Base-by-base conservation (phyloP, 2,113 vertebrate genomes). In the Sebastes schlegelii region DNA sequence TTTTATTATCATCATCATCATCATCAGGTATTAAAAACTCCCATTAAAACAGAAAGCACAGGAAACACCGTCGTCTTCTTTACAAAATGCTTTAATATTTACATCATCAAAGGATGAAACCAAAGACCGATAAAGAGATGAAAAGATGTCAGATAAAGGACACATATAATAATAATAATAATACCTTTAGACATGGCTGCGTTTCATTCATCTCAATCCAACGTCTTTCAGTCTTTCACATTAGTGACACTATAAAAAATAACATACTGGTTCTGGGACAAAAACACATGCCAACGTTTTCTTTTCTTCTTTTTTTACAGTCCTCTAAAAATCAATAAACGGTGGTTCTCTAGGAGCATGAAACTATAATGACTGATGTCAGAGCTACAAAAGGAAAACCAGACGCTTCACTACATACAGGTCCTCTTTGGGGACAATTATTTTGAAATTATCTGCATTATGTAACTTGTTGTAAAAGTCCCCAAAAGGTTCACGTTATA, bases 71-170 rank as follows among this genome's bases (percentile, higher is more conserved):
- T 7, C 43, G 12, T 57, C n/a, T 91, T 94, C 77, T 85, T 93
- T 94, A 95, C 87, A 95, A 96, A 96, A 95, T 87, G 62, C 83
- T 93, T 83, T 91, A 94, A 93, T 95, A 95, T 96, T 95, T 95
- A 96, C 95, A 96, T 91, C 79, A 87, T 84, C 78, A 71, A 63
- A 87, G 73, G 77, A 92, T 86, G 80, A 90, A 86, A 89, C 68
- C 58, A 63, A 87, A 79, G 60, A 90, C 75, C 40, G 67, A 57
- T 12, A 55, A 80, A 80, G 64, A 88, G 83, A 91, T 70, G 73
- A 86, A 83, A 84, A 48, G 63, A 74, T 84, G 60, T 87, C 23
- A 48, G 64, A 85, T 84, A 71, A 77, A 82, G 19, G 49, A 85
- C 48, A 77, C 70, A 83, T 34, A 54, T 34, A 34, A 34, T 34